Evolutionary conservation across 2,888 invertebrate genomes (phyloP), one percentile per base, ranked within the genome.

Genomic region (Meteorus colon): DNA sequence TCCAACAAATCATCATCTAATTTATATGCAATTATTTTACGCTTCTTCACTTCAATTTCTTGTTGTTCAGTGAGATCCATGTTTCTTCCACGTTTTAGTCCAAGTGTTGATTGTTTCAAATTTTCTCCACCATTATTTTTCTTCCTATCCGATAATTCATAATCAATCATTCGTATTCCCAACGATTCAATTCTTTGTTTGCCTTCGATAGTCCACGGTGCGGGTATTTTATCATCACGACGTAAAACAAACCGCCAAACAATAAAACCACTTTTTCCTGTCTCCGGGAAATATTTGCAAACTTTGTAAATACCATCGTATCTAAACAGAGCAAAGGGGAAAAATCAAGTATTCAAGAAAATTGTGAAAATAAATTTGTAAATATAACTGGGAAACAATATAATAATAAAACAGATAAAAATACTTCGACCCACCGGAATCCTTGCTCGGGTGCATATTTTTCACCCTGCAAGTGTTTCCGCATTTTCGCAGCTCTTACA

Each of bases 291-390:
- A 86, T 96, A 96, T 83, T 94, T 95, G 0, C 95, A 94, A 0
- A 97, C 94, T 90, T 96, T 96, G 89, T 96, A 97, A 71, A 96
- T 93, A 0, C 96, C 96, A 85, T 97, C 96, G 86, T 96, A 96
- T 80, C 96, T 92, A 81, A 41, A 82, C 4, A 1, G 19, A 45
- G 24, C 2, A 82, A 5, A 71, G 16, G 37, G 31, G 2, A 19
- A 55, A 55, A 41, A 0, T 19, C 2, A 5, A 55, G 4, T 10
- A 24, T 55, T n/a, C 0, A 48, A 55, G 29, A 69, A 55, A 55
- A 51, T 68, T 60, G 34, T 6, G 34, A 1, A 27, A 14, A 24
- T 24, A 24, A 24, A 24, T 24, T 24, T 24, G 24, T 29, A 45
- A 19, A 66, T 19, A 41, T 41, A 10, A 12, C 12, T 14, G 45